Evolutionary conservation across 2,797 vertebrate genomes (phyloP).

Genomic region (Gila robusta): DNA sequence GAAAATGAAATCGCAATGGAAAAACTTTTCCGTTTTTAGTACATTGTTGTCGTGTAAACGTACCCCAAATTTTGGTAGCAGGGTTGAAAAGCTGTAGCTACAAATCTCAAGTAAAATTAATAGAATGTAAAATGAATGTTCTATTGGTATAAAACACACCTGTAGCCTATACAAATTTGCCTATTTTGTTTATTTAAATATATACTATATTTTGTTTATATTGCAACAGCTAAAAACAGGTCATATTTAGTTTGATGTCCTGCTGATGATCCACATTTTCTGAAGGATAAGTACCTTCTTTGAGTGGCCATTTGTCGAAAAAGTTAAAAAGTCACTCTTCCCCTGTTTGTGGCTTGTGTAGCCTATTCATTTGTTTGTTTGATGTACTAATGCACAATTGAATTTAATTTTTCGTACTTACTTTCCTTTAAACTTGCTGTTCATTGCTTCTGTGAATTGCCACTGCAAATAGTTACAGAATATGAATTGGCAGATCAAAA

Average conservation of each 20-base stretch:
- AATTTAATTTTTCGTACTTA: neutral
- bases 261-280: neutral
- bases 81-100: neutral
- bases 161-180: too few relatives aligned
- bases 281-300: neutral
- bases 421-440: neutral
- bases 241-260: neutral
- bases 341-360: neutral
- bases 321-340: neutral
- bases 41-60: too few relatives aligned
- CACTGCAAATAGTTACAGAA: neutral
- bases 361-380: neutral
- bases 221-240: neutral
- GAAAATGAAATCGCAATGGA: too few relatives aligned
- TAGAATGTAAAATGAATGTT: too few relatives aligned
- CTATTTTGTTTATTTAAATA: too few relatives aligned
- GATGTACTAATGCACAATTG: neutral
- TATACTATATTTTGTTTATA: too few relatives aligned
- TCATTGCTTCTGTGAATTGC: neutral
- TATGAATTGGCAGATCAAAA: neutral
- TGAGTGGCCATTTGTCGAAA: neutral
- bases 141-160: too few relatives aligned
- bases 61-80: neutral
- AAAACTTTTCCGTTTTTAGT: too few relatives aligned
- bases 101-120: neutral